Conservation (phyloP, 2,888 invertebrate genomes). For the Metallyticus violacea region DNA sequence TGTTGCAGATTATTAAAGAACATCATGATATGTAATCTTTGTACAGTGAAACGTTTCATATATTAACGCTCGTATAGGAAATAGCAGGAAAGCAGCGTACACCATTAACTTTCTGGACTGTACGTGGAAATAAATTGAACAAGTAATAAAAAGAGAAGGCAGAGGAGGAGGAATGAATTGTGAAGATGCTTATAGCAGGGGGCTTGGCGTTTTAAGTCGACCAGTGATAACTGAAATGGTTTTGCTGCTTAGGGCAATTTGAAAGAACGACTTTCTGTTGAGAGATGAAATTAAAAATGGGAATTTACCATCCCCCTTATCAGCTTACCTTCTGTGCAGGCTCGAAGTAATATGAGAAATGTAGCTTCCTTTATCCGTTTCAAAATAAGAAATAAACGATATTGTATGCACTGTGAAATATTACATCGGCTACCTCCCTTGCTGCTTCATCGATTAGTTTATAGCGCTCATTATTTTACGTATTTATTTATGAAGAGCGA, state of each 20-base stretch:
- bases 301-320: neutral
- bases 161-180: no score
- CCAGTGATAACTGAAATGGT: neutral
- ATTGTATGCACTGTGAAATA: no score
- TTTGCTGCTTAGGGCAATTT: neutral
- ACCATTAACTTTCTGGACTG: neutral
- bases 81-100: neutral
- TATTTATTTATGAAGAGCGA: no score
- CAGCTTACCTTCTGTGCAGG: neutral
- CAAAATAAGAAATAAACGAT: neutral
- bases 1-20: no score
- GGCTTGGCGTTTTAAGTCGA: no score
- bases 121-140: neutral
- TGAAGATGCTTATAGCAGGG: neutral
- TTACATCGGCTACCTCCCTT: no score
- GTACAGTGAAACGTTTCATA: neutral
- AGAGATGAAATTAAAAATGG: neutral
- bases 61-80: neutral
- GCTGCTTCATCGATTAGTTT: no score
- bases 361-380: no score
- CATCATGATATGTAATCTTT: neutral
- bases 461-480: no score
- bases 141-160: neutral
- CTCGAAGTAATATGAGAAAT: neutral
- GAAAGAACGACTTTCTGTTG: neutral